Conservation (phyloP, 2,797 vertebrate genomes). For the Enteromius fasciolatus region DNA sequence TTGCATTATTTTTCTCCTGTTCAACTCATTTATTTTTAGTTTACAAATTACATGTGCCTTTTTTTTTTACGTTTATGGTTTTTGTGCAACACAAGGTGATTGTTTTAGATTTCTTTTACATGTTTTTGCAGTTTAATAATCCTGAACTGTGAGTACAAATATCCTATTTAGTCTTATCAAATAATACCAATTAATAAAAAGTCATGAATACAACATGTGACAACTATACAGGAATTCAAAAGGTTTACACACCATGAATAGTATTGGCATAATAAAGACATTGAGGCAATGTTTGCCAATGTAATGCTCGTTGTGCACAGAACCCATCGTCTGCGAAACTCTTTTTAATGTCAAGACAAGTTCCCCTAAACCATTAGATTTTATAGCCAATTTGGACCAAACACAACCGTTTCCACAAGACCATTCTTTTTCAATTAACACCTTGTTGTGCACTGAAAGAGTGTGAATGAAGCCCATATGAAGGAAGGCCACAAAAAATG, state of each 20-base stretch:
- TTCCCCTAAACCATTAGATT: conserved; percentile 25
- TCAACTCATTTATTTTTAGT: not conserved
- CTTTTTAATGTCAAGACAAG: conserved; percentile 17
- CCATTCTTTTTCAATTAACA: conserved; percentile 62
- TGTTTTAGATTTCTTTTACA: not conserved
- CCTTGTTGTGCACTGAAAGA: conserved; percentile 42
- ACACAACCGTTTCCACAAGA: conserved; percentile 45
- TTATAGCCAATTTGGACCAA: conserved; percentile 54
- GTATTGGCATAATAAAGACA: not conserved
- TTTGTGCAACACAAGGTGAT: not conserved
- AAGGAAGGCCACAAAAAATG: conserved; percentile 23
- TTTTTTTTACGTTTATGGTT: not conserved
- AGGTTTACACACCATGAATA: not conserved
- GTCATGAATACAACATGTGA: not conserved
- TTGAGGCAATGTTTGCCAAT: not conserved
- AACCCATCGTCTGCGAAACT: not conserved
- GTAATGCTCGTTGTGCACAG: not conserved
- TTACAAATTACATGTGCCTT: not conserved
- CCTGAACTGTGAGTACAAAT: not conserved
- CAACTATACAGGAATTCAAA: not conserved
- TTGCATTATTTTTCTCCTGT: not conserved
- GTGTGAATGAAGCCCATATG: conserved; percentile 55
- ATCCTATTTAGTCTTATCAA: not conserved
- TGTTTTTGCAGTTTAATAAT: not conserved
- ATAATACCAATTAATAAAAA: not conserved